Base-by-base conservation (phyloP, 2,113 vertebrate species). In the Ellobius talpinus region DNA sequence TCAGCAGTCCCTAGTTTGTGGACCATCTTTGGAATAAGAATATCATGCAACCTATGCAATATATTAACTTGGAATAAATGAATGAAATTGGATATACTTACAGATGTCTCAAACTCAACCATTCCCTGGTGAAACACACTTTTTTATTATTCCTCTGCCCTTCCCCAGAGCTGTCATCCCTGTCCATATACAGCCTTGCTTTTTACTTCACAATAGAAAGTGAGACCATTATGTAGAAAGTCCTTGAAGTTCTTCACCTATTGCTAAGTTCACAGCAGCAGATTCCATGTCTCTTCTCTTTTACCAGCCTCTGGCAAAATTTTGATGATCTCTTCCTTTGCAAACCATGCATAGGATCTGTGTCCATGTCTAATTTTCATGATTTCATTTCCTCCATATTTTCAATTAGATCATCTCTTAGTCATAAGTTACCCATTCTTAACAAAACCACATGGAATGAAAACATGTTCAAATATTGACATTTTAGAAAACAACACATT, bases 321-420 rank as follows among this genome's bases (percentile, higher is more conserved):
- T 3, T 0, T 47, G 13, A 39, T 21, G 6, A 29, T 23, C 9
- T 36, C 70, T 45, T 76, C 39, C 5, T 79, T 74, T 26, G 3
- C 0, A 61, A 16, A 29, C 24, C 3, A 0, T 21, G 52, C 2
- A 7, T 66, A 39, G 39, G 4, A 66, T 29, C 26, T 29, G 76
- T 65, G 29, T 63, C 31, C 14, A 11, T 23, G 3, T 16, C 7
- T 23, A 42, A 47, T 26, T 26, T 78, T 85, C 42, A 52, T 66
- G 21, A 79, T 47, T 85, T 12, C 7, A 33, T 47, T 84, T 77
- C 39, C 39, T 5, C 26, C 50, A 26, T 58, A 68, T 55, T 52
- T 89, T 78, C 42, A 73, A 1, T 47, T 21, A 2, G 0, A 10
- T 16, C 12, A 72, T 11, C 79, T n/a, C 33, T 74, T 17, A 74